Base-by-base conservation (phyloP, 1,140 invertebrate genomes). In the Drosophila ficusphila region DNA sequence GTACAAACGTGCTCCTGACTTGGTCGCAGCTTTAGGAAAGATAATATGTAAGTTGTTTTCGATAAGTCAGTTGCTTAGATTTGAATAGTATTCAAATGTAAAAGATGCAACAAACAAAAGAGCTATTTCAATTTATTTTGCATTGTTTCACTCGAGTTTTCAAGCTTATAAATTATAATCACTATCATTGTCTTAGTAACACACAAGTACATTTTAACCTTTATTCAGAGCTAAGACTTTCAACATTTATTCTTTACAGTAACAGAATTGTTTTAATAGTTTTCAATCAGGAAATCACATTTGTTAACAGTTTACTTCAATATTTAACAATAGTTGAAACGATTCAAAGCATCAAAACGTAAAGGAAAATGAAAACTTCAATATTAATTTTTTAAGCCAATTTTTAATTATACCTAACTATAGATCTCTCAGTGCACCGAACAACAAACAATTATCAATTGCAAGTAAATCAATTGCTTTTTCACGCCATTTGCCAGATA, bases 401-500 rank as follows among this genome's bases (percentile, higher is more conserved):
- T 23, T 23, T 31, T 31, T 19, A 41, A 19, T 19, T 3, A 18
- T 16, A 2, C 8, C 3, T 21, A 2, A 9, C 1, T 1, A 5
- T n/a, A n/a, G 27, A 19, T 56, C n/a, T 27, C 9, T 0, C 16
- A 16, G 25, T 57, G 47, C 47, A 19, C 2, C 11, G 21, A 4
- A 16, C 0, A 34, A 33, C 39, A 29, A 47, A 27, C 34, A 61
- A 61, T 62, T 21, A 62, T 36, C 36, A 38, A 48, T 48, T 12
- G 19, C 8, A 14, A 38, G 18, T n/a, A 65, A 65, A 48, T 48
- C 41, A 64, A 51, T 49, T 41, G 21, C 33, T 18, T 60, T 23
- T 67, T 27, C 19, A 18, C 46, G 44, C 60, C 58, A 49, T 41
- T 67, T 31, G 58, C 42, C 33, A 33, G 42, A 67, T 39, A 21